Conservation (phyloP, 2,888 invertebrate species). For the Pandemis corylana region DNA sequence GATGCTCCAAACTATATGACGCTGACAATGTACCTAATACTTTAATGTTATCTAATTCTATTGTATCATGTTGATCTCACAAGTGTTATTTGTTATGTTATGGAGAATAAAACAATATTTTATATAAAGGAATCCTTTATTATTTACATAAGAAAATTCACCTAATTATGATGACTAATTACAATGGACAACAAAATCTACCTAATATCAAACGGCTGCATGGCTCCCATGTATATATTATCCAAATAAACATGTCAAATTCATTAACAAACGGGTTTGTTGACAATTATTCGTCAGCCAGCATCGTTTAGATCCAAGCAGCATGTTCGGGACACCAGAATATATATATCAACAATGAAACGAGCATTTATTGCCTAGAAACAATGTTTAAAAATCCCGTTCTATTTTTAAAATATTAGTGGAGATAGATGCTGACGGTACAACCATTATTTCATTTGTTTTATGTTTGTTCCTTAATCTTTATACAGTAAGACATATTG, state of each 20-base stretch:
- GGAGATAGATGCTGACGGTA: conserved; percentile 1
- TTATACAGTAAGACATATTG: conserved; percentile 1
- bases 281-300: conserved; percentile 4
- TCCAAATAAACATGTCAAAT: conserved; percentile 46
- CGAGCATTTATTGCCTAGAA: neutral
- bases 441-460: conserved; percentile 10
- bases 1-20: too few species aligned
- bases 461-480: neutral
- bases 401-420: neutral
- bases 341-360: conserved; percentile 2
- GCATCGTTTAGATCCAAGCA: neutral
- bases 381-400: neutral
- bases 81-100: conserved; percentile 40
- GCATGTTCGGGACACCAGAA: conserved; percentile 8
- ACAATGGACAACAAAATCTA: conserved; percentile 81
- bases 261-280: conserved; percentile 32
- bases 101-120: conserved; percentile 57
- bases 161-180: conserved; percentile 80
- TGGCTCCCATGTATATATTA: conserved; percentile 53
- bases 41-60: neutral
- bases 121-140: conserved; percentile 80
- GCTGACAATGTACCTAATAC: neutral
- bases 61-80: conserved; percentile 36
- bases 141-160: conserved; percentile 84
- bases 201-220: conserved; percentile 76